Conservation (phyloP, 2,888 invertebrate genomes). For the Acanthopleura granulata region DNA sequence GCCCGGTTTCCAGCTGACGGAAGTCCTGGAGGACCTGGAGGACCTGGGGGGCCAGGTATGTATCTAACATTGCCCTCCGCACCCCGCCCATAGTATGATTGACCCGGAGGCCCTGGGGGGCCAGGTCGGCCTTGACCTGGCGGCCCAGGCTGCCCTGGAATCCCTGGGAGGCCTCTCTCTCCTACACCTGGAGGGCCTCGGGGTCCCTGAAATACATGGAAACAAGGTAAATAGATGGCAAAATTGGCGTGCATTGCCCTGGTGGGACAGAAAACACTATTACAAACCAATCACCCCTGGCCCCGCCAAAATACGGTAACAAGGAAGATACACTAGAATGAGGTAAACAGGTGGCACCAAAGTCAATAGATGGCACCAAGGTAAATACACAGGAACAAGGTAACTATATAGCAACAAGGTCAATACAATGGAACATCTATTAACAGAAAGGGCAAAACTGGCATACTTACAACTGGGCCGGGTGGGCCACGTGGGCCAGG, state of each 20-base stretch:
- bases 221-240: neutral
- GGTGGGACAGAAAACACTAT: no score
- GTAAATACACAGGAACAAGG: no score
- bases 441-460: no score
- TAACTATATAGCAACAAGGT: no score
- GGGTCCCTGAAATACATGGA: neutral
- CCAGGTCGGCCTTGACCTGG: slow-evolving; percentile 45
- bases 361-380: no score
- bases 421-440: no score
- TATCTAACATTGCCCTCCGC: slow-evolving; percentile 22
- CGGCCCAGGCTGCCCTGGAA: slow-evolving; percentile 19
- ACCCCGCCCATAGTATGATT: slow-evolving; percentile 24
- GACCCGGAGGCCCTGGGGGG: slow-evolving; percentile 26
- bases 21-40: slow-evolving; percentile 47
- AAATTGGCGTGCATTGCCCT: no score
- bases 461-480: neutral
- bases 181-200: slow-evolving; percentile 34
- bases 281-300: no score
- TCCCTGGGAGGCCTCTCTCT: slow-evolving; percentile 14
- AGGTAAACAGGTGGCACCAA: no score
- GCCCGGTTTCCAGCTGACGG: slow-evolving; percentile 22
- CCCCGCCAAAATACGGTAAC: no score
- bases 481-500: slow-evolving; percentile 36
- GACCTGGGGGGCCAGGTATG: slow-evolving; percentile 49
- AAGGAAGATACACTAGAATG: no score